Evolutionary conservation across 1,140 invertebrate species (phyloP).

Genomic region (Ceratitis capitata): DNA sequence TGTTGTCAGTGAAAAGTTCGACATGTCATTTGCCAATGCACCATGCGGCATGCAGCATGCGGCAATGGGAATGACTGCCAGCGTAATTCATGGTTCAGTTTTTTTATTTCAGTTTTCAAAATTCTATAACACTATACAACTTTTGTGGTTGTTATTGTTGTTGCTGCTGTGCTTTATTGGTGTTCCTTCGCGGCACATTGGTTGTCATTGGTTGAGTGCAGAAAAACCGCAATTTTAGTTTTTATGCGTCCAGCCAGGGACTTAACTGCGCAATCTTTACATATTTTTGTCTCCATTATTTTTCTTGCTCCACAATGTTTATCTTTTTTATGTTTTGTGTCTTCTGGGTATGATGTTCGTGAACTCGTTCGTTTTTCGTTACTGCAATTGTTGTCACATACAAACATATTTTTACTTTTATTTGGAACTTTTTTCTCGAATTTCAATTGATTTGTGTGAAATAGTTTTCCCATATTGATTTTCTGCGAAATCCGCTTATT

Average conservation of each 20-base stretch:
- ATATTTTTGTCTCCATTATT: not conserved
- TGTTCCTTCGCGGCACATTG: not conserved
- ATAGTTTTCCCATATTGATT: not conserved
- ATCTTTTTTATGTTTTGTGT: not conserved
- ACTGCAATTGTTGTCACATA: not conserved
- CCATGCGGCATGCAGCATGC: not conserved
- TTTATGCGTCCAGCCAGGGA: not conserved
- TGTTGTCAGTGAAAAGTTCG: constrained; percentile 26
- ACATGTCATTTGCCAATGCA: constrained; percentile 21
- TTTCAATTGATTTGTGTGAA: not conserved
- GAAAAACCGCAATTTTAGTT: constrained; percentile 27
- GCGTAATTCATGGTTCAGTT: not conserved
- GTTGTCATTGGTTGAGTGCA: not conserved
- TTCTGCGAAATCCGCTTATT: not conserved
- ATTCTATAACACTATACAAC: not conserved
- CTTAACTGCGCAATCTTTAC: not conserved
- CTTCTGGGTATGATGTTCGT: not conserved
- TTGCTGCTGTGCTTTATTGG: constrained; percentile 3
- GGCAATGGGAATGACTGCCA: not conserved
- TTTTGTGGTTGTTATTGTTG: not conserved
- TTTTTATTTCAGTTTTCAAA: not conserved
- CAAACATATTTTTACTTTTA: too few species aligned
- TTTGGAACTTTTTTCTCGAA: not conserved
- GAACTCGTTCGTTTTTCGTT: not conserved
- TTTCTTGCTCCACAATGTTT: not conserved